Base-by-base conservation (phyloP, 1,140 invertebrate genomes). In the Caenorhabditis briggsae region DNA sequence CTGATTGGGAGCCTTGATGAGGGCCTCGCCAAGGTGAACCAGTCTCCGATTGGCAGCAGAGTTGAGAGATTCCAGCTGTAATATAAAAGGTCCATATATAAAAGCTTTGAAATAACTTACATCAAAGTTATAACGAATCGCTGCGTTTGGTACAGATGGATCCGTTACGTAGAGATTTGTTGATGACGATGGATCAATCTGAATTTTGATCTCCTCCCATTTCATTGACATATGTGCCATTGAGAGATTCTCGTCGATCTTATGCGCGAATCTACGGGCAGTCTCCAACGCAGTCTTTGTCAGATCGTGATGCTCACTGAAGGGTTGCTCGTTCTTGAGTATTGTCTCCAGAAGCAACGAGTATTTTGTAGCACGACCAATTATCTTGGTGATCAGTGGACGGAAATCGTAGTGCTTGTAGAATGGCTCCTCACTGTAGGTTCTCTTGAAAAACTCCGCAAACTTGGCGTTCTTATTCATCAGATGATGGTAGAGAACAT, bases 241-340 rank as follows among this genome's bases (percentile, higher is more conserved):
- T 56, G 70, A 55, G 11, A 86, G 58, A 41, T 83, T 86, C 41
- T 61, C 56, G 43, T 86, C 82, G 56, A 86, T 86, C 46, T 58
- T 82, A 50, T 78, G 59, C 2, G 85, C 85, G 56, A 86, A 86
- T 14, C 48, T 48, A 7, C 55, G 74, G 14, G 83, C 50, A 50
- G 61, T 70, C 41, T 86, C 58, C 18, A 61, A 18, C 8, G 85
- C 85, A 20, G 11, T 46, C 41, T 86, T 70, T 16, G 85, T 86
- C 55, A 78, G n/a, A 70, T 86, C 85, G 18, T 82, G 43, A 43
- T 82, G 16, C 12, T 70, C 55, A 82, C 55, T 56, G 56, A 86
- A 86, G 41, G 56, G 56, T 56, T 86, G 65, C 61, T 86, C 85
- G 18, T 86, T 82, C 16, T 86, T 86, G 25, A 86, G 41, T 58